These are phyloP conservation scores for Pristionchus maxplancki DNA, from an alignment of 2,888 invertebrate genomes.

Conservation along the genomic window DNA sequence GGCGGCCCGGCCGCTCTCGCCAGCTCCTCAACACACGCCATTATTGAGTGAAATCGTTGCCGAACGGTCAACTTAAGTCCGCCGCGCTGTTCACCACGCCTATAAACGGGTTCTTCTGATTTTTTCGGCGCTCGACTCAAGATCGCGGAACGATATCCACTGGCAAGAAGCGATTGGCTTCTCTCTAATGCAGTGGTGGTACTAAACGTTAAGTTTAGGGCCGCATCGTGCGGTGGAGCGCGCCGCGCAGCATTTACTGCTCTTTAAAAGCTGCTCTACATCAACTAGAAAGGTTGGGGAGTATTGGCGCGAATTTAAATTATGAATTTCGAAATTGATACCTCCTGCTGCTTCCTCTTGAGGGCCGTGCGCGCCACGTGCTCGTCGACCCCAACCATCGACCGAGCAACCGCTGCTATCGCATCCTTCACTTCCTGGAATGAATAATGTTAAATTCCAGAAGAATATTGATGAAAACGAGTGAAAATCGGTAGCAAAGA, in stretches of 20 bases:
- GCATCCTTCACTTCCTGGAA: slow-evolving; percentile 46
- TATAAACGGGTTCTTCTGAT: neutral
- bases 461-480: no score
- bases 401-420: slow-evolving; percentile 47
- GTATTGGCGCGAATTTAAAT: neutral
- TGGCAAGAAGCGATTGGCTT: neutral
- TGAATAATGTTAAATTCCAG: no score
- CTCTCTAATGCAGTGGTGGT: neutral
- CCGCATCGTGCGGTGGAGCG: no score
- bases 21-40: slow-evolving; percentile 20
- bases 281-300: no score
- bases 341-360: slow-evolving; percentile 47
- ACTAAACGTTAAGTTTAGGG: neutral
- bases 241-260: no score
- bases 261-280: no score
- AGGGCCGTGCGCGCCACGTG: neutral
- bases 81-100: no score
- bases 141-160: neutral
- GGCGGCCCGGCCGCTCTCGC: slow-evolving; percentile 33
- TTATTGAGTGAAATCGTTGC: neutral
- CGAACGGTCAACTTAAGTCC: no score
- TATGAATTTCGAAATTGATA: neutral
- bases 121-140: neutral
- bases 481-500: no score
- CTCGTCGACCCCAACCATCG: slow-evolving; percentile 40